These are phyloP conservation scores for Idaea dimidiata DNA, from an alignment of 2,888 invertebrate species.

Conservation along the genomic window DNA sequence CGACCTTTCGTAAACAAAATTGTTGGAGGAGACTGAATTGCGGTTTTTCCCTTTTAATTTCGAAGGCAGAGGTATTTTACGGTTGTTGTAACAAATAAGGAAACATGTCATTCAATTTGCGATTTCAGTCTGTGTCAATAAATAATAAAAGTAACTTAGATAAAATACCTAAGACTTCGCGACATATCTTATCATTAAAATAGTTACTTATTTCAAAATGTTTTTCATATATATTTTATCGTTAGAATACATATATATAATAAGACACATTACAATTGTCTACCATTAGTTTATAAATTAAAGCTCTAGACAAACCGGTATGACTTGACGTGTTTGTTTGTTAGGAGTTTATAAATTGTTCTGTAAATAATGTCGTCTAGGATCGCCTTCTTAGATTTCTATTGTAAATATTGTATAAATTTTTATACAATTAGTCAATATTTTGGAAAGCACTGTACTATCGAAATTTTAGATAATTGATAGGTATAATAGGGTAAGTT, in stretches of 20 bases:
- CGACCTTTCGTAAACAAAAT: too few relatives aligned
- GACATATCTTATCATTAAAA: conserved; percentile 1
- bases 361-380: conserved; percentile 57
- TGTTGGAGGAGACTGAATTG: too few relatives aligned
- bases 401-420: conserved; percentile 11
- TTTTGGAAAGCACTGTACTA: conserved; percentile 12
- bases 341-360: conserved; percentile 4
- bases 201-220: neutral
- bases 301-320: neutral
- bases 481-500: neutral
- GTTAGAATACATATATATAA: conserved; percentile 8
- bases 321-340: conserved; percentile 3
- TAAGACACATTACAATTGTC: conserved; percentile 3
- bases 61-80: too few relatives aligned
- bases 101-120: too few relatives aligned
- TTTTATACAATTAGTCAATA: conserved; percentile 3
- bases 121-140: too few relatives aligned
- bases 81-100: too few relatives aligned
- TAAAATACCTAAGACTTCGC: conserved; percentile 1
- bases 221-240: conserved; percentile 6
- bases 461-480: conserved; percentile 2
- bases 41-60: too few relatives aligned
- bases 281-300: neutral
- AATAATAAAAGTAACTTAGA: neutral
- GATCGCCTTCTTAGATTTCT: conserved; percentile 69